These are phyloP conservation scores for Drosophila koepferae DNA, from an alignment of 2,888 invertebrate species.

Conservation along the genomic window DNA sequence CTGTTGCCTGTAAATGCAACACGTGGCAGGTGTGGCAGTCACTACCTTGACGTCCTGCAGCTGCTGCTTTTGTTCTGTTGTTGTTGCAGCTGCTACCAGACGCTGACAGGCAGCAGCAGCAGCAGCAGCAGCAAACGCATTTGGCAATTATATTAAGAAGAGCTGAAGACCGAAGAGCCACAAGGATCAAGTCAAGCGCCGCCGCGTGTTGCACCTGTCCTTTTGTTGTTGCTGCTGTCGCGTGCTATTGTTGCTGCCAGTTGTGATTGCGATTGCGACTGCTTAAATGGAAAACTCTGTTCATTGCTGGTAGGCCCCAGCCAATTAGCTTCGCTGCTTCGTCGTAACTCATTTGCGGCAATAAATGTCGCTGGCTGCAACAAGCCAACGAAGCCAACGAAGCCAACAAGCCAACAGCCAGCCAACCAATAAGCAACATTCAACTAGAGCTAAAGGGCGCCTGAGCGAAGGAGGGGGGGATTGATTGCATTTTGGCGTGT, in stretches of 20 bases:
- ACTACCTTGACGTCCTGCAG: constrained; percentile 54
- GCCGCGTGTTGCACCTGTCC: constrained; percentile 63
- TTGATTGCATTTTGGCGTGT: constrained; percentile 68
- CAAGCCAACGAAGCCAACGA: constrained; percentile 13
- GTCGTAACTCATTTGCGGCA: constrained; percentile 62
- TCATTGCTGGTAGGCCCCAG: constrained; percentile 10
- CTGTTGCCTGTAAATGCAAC: constrained; percentile 62
- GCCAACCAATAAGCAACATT: constrained; percentile 27
- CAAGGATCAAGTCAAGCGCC: constrained; percentile 57
- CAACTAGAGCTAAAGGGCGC: constrained; percentile 24
- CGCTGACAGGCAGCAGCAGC: constrained; percentile 29
- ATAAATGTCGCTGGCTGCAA: constrained; percentile 53
- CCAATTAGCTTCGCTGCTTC: constrained; percentile 54
- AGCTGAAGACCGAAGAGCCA: constrained; percentile 28
- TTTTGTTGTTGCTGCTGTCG: constrained; percentile 40
- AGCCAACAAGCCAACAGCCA: constrained; percentile 19
- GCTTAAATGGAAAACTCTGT: constrained; percentile 39
- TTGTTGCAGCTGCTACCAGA: constrained; percentile 35
- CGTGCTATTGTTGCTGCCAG: constrained; percentile 55
- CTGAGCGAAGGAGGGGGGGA: constrained; percentile 32
- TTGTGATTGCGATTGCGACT: constrained; percentile 38
- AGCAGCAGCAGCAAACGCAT: constrained; percentile 25
- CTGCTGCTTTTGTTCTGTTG: constrained; percentile 38
- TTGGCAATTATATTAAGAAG: constrained; percentile 51
- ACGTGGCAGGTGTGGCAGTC: constrained; percentile 73